Evolutionary conservation across 2,888 invertebrate species (phyloP), one percentile per base, ranked within the genome.

Genomic region (Taphrorychus bicolor): DNA sequence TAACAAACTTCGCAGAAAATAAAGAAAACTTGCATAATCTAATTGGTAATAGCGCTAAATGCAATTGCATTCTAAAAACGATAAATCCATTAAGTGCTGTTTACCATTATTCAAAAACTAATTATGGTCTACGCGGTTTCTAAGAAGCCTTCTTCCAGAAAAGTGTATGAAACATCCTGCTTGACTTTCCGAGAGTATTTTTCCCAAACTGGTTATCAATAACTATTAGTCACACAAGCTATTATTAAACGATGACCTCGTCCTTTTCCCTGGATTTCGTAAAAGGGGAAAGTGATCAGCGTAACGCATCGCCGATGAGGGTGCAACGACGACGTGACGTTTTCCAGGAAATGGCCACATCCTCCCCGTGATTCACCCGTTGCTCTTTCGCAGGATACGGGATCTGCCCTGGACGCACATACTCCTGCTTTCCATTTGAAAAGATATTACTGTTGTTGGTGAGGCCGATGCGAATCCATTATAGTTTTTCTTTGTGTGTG

Each of bases 281-380:
- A 48, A 65, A 59, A 48, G 53, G 63, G 49, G 52, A 58, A 42
- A 64, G 64, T 64, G 58, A 52, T 22, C 58, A 22, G 24, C 59
- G 52, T 59, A 65, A 59, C 54, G 59, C 52, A 40, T 53, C 65
- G 32, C 64, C 45, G 49, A 57, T 42, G 49, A 62, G 59, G 66
- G 66, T 48, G 59, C 18, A 58, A 66, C n/a, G n/a, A n/a, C n/a
- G n/a, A n/a, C n/a, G 58, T 60, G 63, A 67, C 59, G 1, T 49
- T 64, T 64, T 64, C 57, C 75, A 75, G 78, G 76, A 78, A 79
- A 78, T 77, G 79, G 77, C 72, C 76, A 74, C 75, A 78, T 80
- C 78, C 77, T 80, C 79, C 76, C 73, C 76, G 76, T 80, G 81
- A 80, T 79, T 80, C 80, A 80, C 77, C 75, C 79, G 79, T 79